Percentiles rank a stretch among this genome's conserved stretches.
Conservation (phyloP, 2,113 vertebrate genomes). For the Macroglossus sobrinus region DNA sequence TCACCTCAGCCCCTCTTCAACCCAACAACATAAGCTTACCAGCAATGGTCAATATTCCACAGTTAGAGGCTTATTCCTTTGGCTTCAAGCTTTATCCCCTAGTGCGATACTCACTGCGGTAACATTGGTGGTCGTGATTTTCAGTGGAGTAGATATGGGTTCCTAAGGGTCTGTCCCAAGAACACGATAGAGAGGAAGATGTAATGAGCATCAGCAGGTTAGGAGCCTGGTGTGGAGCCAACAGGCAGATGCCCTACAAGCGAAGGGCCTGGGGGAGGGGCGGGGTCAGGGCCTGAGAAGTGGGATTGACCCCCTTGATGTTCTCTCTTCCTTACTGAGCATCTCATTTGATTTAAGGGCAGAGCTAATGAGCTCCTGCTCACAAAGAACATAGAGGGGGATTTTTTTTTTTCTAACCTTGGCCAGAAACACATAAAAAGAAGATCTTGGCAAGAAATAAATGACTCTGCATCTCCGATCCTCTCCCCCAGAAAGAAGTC, state of each 20-base stretch:
- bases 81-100: not conserved
- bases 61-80: not conserved
- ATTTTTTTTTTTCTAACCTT: not conserved
- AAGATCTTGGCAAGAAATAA: conserved; percentile 37
- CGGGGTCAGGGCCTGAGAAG: too few relatives aligned
- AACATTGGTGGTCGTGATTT: not conserved
- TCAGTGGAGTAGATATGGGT: not conserved
- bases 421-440: conserved; percentile 19
- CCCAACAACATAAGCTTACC: not conserved
- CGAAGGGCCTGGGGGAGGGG: not conserved
- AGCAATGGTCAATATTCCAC: not conserved
- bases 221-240: too few relatives aligned
- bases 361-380: not conserved
- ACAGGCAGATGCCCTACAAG: not conserved
- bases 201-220: not conserved
- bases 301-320: rapidly evolving
- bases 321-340: not conserved
- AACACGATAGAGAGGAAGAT: rapidly evolving
- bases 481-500: not conserved
- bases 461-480: not conserved
- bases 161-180: not conserved
- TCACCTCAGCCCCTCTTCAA: not conserved
- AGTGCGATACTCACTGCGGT: not conserved
- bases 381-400: not conserved
- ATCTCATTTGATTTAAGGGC: not conserved